phyloP scores from a whole-genome alignment of 2,888 invertebrate species.

The Octonoba sinensis region DNA sequence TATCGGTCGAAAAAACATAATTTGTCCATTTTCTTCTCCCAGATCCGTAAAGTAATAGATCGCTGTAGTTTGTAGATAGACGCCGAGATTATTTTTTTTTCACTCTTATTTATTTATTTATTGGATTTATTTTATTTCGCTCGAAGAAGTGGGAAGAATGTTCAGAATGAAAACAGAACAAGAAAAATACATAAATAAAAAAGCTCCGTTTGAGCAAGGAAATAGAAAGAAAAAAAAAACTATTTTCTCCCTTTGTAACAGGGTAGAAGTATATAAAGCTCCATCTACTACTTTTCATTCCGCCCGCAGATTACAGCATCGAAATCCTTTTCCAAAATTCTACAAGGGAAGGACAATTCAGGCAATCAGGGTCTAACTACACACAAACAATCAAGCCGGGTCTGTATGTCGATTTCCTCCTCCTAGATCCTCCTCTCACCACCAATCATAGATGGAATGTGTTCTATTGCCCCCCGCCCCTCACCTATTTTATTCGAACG shows the following conservation, averaged over 20 bases:
- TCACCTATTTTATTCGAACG: slow-evolving; percentile 1
- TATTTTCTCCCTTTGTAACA: slow-evolving; percentile 35
- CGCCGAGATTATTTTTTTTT: slow-evolving; percentile 60
- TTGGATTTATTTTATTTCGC: slow-evolving; percentile 10
- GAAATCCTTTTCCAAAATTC: slow-evolving; percentile 19
- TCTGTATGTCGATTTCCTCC: slow-evolving; percentile 56
- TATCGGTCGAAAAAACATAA: slow-evolving; percentile 53
- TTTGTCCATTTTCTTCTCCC: slow-evolving; percentile 61
- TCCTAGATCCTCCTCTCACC: slow-evolving; percentile 11
- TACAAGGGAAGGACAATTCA: slow-evolving; percentile 52
- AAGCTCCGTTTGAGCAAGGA: slow-evolving; percentile 7
- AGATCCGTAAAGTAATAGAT: slow-evolving; percentile 64
- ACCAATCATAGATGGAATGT: slow-evolving; percentile 40
- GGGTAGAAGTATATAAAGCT: slow-evolving; percentile 5
- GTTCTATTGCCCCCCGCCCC: slow-evolving; percentile 2
- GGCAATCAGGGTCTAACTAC: slow-evolving; percentile 53
- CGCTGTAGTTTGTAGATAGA: slow-evolving; percentile 50
- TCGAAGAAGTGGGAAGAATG: too few relatives aligned
- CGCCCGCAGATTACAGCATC: slow-evolving; percentile 34
- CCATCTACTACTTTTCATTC: slow-evolving; percentile 55
- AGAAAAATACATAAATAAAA: slow-evolving; percentile 17
- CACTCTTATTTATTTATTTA: slow-evolving; percentile 33
- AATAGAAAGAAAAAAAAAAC: slow-evolving; percentile 7
- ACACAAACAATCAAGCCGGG: slow-evolving; percentile 55
- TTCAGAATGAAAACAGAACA: neutral